Conservation (phyloP, 2,797 vertebrate species). For the Aulostomus chinensis region DNA sequence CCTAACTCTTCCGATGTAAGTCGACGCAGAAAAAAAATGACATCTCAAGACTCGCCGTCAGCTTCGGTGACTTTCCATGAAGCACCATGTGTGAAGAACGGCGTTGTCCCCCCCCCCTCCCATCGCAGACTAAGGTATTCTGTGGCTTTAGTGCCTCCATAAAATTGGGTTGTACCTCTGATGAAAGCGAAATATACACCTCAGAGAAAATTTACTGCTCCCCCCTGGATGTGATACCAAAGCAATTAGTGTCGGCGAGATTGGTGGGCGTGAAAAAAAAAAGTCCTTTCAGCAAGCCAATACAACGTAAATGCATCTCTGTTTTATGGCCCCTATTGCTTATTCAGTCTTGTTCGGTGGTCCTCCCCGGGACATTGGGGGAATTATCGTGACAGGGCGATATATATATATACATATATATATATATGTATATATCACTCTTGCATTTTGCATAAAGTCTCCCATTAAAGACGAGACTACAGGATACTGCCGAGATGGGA, state of each 20-base stretch:
- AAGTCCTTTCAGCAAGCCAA: conserved; percentile 72
- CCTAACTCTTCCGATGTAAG: not conserved
- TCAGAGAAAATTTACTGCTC: conserved; percentile 78
- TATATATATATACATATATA: too few relatives aligned
- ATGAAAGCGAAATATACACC: conserved; percentile 73
- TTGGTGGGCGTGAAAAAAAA: conserved; percentile 80
- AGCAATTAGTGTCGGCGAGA: conserved; percentile 83
- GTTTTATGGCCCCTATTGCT: conserved; percentile 78
- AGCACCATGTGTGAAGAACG: conserved; percentile 35
- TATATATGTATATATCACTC: too few relatives aligned
- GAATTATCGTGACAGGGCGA: conserved; percentile 70
- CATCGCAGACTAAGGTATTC: conserved; percentile 54
- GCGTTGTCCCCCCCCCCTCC: conserved; percentile 48
- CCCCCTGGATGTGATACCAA: conserved; percentile 80
- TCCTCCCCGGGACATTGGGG: conserved; percentile 63
- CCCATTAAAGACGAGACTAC: conserved; percentile 66
- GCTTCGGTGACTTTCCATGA: conserved; percentile 14
- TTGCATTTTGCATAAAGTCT: conserved; percentile 74
- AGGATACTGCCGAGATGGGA: conserved; percentile 37
- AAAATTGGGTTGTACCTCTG: conserved; percentile 66
- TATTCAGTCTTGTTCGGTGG: conserved; percentile 78
- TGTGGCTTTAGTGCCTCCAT: conserved; percentile 64
- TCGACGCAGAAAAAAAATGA: conserved; percentile 10
- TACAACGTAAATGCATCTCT: conserved; percentile 78
- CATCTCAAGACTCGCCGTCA: conserved; percentile 21